Base-by-base conservation (phyloP, 2,888 invertebrate species). In the Trilocha varians region DNA sequence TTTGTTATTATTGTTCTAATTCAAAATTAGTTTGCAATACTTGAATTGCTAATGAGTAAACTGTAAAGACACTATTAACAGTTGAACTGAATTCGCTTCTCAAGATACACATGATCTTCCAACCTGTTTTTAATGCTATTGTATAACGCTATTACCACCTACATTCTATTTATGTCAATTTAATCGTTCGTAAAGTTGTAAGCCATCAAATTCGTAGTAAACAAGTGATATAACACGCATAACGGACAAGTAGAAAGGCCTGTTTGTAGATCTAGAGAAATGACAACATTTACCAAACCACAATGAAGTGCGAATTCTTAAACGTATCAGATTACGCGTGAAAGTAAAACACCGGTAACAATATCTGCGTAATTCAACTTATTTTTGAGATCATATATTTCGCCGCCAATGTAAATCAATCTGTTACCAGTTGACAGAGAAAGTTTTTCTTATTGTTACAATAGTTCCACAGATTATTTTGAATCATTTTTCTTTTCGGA, bases 251-350 rank as follows among this genome's bases (percentile, higher is more conserved):
- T 25, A 25, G 6, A 39, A 34, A 34, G 13, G 17, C 13, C 15
- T 13, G 14, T 38, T 2, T 11, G n/a, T 13, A 5, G 9, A 11
- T 14, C 25, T 16, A 5, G 17, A n/a, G 16, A 32, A 33, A 32
- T 38, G 35, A n/a, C 35, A 38, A 50, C 48, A 33, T 18, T 38
- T 43, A 58, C 62, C 62, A 52, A 61, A 60, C 62, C 62, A 52
- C 62, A 60, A 52, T 53, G 35, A 51, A 49, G 38, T 47, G 41
- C 34, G 39, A 52, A 53, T 59, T 60, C 59, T 46, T 58, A 58
- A 59, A 59, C 52, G 48, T 55, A 53, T 65, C 52, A 32, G 16
- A 45, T 65, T 63, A 56, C 62, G 45, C 41, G 67, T 55, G 67
- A 57, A 59, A 59, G 57, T 50, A 43, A 43, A 42, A 49, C 46